phyloP scores from a whole-genome alignment of 2,797 vertebrate species.

The Ambastaia sidthimunki region DNA sequence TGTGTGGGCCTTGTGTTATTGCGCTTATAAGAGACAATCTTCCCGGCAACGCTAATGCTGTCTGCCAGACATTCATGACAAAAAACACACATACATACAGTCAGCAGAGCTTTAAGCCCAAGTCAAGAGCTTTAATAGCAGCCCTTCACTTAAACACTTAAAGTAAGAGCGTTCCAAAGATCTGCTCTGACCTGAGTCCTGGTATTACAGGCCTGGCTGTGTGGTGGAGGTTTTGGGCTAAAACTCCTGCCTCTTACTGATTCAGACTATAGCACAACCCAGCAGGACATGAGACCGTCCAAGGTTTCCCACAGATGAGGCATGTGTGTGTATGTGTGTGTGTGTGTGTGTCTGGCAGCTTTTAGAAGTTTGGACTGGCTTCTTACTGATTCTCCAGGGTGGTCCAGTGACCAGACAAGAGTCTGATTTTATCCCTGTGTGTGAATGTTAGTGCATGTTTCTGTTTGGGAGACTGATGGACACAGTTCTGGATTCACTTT shows the following conservation, averaged over 20 bases:
- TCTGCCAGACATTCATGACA: not conserved
- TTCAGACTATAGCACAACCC: slow-evolving; percentile 54
- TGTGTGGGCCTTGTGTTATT: not conserved
- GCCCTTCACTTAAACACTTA: slow-evolving; percentile 37
- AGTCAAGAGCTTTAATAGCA: slow-evolving; percentile 37
- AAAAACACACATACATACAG: not conserved
- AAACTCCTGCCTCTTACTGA: too few species aligned
- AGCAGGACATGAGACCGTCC: slow-evolving; percentile 57
- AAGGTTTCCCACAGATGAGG: slow-evolving; percentile 61
- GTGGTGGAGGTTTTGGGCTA: slow-evolving; percentile 53
- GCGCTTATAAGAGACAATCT: slow-evolving; percentile 16
- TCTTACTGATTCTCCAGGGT: slow-evolving; percentile 56
- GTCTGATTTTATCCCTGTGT: slow-evolving; percentile 58
- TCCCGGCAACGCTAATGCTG: slow-evolving; percentile 24
- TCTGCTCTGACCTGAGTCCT: slow-evolving; percentile 58
- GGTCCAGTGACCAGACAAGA: slow-evolving; percentile 63
- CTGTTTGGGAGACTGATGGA: slow-evolving; percentile 45
- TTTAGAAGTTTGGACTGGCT: slow-evolving; percentile 54
- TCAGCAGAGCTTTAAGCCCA: slow-evolving; percentile 13
- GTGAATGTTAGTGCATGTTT: slow-evolving; percentile 43
- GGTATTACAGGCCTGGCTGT: slow-evolving; percentile 51
- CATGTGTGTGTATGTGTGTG: slow-evolving; percentile 33
- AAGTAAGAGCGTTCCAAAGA: slow-evolving; percentile 14
- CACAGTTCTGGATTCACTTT: slow-evolving; percentile 39
- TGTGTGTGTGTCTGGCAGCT: slow-evolving; percentile 57